These are phyloP conservation scores for Myzus persicae DNA, from an alignment of 1,140 invertebrate genomes.

Conservation along the genomic window DNA sequence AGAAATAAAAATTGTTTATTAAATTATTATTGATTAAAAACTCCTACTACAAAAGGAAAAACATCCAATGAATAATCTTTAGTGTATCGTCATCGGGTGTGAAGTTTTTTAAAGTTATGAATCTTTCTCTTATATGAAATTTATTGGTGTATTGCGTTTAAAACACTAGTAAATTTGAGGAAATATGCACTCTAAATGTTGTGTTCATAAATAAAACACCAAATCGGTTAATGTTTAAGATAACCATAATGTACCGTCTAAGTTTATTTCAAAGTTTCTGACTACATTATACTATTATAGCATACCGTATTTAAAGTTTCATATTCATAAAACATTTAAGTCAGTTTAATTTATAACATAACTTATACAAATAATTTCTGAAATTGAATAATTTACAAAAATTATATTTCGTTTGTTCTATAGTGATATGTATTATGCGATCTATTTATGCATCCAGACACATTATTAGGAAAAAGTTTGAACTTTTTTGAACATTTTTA, in stretches of 20 bases:
- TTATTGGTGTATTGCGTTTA: background rate
- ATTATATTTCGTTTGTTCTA: background rate
- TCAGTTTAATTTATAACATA: background rate
- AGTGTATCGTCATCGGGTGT: background rate
- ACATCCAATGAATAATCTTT: background rate
- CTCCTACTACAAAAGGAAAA: background rate
- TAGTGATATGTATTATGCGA: background rate
- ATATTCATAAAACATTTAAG: background rate
- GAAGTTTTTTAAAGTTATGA: background rate
- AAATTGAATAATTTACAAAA: background rate
- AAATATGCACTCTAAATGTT: conserved; percentile 8
- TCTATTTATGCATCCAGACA: background rate
- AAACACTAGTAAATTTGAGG: background rate
- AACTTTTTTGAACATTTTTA: too few species aligned
- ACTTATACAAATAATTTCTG: background rate
- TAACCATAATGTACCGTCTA: background rate
- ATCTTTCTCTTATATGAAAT: background rate
- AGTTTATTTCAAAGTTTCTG: background rate
- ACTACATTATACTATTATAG: background rate
- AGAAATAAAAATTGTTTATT: background rate
- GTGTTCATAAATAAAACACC: conserved; percentile 31
- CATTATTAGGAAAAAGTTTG: background rate
- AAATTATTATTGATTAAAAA: background rate
- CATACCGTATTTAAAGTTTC: background rate
- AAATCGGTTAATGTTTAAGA: conserved; percentile 17